Evolutionary conservation across 2,113 vertebrate species (phyloP).

Genomic region (Forbesichthys agassizii): DNA sequence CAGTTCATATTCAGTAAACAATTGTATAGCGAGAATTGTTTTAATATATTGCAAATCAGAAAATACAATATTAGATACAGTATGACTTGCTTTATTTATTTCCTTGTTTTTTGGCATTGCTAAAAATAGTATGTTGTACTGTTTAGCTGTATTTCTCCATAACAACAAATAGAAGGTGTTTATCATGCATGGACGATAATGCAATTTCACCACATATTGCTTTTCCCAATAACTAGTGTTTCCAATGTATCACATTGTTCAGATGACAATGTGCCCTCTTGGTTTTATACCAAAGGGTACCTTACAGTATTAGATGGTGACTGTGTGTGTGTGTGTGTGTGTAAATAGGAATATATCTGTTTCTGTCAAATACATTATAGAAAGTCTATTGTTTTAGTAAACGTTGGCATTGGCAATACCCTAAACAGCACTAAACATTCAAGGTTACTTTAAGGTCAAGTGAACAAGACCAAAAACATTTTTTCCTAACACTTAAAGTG

Average conservation of each 20-base stretch:
- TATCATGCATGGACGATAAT: constrained; percentile 68
- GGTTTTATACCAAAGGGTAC: constrained; percentile 7
- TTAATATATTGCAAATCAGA: too few species aligned
- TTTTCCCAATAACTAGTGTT: constrained; percentile 62
- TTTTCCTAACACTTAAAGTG: too few species aligned
- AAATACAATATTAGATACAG: neutral
- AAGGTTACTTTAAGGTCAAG: too few species aligned
- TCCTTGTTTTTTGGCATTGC: constrained; percentile 4
- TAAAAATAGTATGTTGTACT: constrained; percentile 26
- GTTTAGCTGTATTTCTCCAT: constrained; percentile 30
- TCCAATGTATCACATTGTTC: constrained; percentile 32
- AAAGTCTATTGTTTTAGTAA: too few species aligned
- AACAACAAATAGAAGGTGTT: constrained; percentile 57
- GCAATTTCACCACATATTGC: constrained; percentile 65
- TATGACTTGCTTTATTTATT: neutral
- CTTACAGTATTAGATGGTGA: constrained; percentile 5
- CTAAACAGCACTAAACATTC: too few species aligned
- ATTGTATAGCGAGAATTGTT: neutral
- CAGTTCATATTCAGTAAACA: neutral
- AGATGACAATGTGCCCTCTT: constrained; percentile 27
- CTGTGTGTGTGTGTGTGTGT: constrained; percentile 10
- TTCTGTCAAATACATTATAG: neutral
- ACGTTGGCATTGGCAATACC: too few species aligned
- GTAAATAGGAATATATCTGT: constrained; percentile 2
- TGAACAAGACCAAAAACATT: too few species aligned